Evolutionary conservation across 2,888 invertebrate genomes (phyloP), one percentile per base, ranked within the genome.

Genomic region (Sarcophaga variegata): DNA sequence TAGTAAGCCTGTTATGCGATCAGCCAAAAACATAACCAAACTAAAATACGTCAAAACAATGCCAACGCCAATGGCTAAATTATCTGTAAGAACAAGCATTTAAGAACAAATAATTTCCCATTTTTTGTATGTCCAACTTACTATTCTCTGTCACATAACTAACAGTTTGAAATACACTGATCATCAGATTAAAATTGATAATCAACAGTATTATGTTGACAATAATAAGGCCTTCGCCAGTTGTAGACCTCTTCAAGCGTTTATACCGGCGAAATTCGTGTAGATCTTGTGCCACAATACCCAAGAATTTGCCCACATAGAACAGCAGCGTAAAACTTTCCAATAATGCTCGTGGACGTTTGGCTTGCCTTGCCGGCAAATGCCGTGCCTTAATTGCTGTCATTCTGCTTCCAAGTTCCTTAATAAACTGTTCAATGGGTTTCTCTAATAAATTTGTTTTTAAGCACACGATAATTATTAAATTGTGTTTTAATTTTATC

Each of bases 11-110:
- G 91, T 91, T 5, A 93, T 59, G 60, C 93, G 91, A 89, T 94
- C 94, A 17, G 91, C 89, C n/a, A 89, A 89, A 90, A 92, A 91
- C 91, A 93, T 92, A 3, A 91, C 86, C 6, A 93, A 89, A 12
- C 91, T 91, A 80, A 92, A 92, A 76, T 93, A 93, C 12, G 92
- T 92, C 22, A 93, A 88, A 79, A 93, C 91, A 3, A 93, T 74
- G 8, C 93, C 93, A 90, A 93, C 93, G 1, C 91, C 92, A 54
- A 91, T 90, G 3, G 93, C 91, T 20, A 93, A 86, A 11, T 92
- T 91, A 59, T 91, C 93, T 93, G 66, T 17, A 69, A 83, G 11
- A 0, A 11, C 49, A 14, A 4, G 4, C 0, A 1, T 49, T 49
- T 22, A 64, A 69, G n/a, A 60, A 4, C 14, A 72, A n/a, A n/a